These are phyloP conservation scores for Riptortus pedestris DNA, from an alignment of 1,140 invertebrate species.

Conservation along the genomic window DNA sequence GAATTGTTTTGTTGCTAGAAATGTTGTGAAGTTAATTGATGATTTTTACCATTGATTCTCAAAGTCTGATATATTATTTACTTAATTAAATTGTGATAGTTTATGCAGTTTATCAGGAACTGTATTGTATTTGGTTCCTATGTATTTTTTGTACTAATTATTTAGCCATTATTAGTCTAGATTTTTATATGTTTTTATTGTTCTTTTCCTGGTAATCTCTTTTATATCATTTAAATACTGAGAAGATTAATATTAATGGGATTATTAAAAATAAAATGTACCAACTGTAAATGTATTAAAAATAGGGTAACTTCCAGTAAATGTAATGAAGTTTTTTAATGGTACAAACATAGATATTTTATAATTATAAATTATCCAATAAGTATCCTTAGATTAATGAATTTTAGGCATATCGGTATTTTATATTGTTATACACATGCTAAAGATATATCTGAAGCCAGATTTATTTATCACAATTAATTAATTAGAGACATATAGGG, in stretches of 20 bases:
- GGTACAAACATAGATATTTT: constrained; percentile 16
- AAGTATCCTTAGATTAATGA: constrained; percentile 11
- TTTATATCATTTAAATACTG: neutral
- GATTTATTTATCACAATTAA: constrained; percentile 1
- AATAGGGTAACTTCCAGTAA: neutral
- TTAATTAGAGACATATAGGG: constrained; percentile 6
- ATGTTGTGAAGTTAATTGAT: too few relatives aligned
- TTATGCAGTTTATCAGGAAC: constrained; percentile 10
- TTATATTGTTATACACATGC: constrained; percentile 15
- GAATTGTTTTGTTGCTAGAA: too few relatives aligned
- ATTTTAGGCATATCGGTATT: constrained; percentile 18
- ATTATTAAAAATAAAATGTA: constrained; percentile 11
- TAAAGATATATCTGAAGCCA: constrained; percentile 10
- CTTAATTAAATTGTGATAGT: constrained; percentile 17
- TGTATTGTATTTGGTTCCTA: constrained; percentile 14
- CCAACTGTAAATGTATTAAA: neutral
- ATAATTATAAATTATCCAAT: neutral
- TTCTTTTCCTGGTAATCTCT: neutral
- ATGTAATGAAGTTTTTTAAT: constrained; percentile 11
- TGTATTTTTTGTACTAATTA: constrained; percentile 8
- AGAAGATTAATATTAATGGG: neutral
- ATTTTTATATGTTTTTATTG: neutral
- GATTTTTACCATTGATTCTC: too few relatives aligned
- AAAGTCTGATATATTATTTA: constrained; percentile 16
- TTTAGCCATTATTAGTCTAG: neutral